These are phyloP conservation scores for Phallusia fumigata DNA, from an alignment of 23 tunicate species.

Conservation along the genomic window DNA sequence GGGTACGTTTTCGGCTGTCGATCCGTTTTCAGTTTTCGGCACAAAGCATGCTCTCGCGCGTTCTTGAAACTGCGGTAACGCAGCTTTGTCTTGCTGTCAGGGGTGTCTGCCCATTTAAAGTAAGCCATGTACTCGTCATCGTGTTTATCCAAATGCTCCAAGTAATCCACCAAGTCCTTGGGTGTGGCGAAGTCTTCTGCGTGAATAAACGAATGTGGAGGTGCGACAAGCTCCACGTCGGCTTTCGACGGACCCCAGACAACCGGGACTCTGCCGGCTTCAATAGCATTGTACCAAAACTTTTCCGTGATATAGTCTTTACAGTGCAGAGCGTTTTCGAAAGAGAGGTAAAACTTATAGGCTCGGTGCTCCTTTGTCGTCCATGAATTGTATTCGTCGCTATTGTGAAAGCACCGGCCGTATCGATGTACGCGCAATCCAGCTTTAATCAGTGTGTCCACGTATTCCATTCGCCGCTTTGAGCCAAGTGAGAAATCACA, in stretches of 20 bases:
- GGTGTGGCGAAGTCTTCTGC: conserved; percentile 49
- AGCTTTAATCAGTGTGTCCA: conserved; percentile 39
- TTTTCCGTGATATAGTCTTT: conserved; percentile 47
- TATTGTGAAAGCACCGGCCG: conserved; percentile 46
- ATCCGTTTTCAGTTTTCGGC: neutral
- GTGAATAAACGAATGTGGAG: conserved; percentile 41
- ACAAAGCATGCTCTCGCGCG: neutral
- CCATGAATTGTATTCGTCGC: conserved; percentile 2
- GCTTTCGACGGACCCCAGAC: conserved; percentile 56
- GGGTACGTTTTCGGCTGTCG: neutral
- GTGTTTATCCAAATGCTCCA: conserved; percentile 46
- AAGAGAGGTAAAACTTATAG: conserved; percentile 37
- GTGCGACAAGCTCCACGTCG: conserved; percentile 52
- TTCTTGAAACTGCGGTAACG: neutral
- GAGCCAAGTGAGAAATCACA: conserved; percentile 49
- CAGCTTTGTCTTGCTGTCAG: neutral
- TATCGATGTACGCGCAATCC: conserved; percentile 62
- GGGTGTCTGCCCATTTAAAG: conserved; percentile 22
- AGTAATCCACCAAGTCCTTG: conserved; percentile 30
- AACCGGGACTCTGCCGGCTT: conserved; percentile 37
- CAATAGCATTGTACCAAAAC: conserved; percentile 42
- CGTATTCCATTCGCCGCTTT: conserved; percentile 43
- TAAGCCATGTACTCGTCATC: conserved; percentile 50
- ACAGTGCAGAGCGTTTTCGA: conserved; percentile 49
- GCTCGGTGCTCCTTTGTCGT: neutral